Conservation (phyloP, 1,140 invertebrate genomes). For the Hesperophylax magnus region DNA sequence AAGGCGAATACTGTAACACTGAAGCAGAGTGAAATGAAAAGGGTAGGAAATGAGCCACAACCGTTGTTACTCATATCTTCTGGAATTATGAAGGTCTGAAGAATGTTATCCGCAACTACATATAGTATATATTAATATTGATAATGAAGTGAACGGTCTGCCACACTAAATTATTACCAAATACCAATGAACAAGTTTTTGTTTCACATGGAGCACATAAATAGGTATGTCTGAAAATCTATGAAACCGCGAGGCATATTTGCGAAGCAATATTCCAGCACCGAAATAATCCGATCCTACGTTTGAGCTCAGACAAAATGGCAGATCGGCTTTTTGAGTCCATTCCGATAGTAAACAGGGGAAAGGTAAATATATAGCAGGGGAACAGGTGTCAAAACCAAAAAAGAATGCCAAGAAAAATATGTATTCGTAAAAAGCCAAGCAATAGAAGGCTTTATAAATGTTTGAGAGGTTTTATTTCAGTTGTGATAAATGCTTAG, state of each 20-base stretch:
- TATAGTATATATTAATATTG: constrained; percentile 20
- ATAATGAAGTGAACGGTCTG: constrained; percentile 22
- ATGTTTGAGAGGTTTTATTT: no score
- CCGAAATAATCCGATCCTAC: background rate
- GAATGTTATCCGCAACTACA: constrained; percentile 24
- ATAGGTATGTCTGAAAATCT: background rate
- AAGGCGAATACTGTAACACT: no score
- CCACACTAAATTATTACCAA: constrained; percentile 33
- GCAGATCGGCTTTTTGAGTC: background rate
- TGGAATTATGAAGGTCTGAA: background rate
- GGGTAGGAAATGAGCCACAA: background rate
- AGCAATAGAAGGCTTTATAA: background rate
- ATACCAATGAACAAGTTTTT: constrained; percentile 14
- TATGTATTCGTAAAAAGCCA: background rate
- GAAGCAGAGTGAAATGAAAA: background rate
- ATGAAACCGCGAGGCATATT: constrained; percentile 27
- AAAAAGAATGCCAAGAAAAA: no score
- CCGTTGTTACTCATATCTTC: background rate
- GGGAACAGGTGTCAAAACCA: background rate
- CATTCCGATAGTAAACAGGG: background rate
- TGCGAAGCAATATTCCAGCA: constrained; percentile 3
- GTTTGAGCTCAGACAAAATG: constrained; percentile 3
- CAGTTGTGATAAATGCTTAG: no score
- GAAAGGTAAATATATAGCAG: background rate
- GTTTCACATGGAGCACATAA: background rate